A percentile compares a stretch with the other conserved stretches of the same genome.
These are phyloP conservation scores for Gallinago nigripennis DNA, from an alignment of 2,797 vertebrate species.

Conservation along the genomic window DNA sequence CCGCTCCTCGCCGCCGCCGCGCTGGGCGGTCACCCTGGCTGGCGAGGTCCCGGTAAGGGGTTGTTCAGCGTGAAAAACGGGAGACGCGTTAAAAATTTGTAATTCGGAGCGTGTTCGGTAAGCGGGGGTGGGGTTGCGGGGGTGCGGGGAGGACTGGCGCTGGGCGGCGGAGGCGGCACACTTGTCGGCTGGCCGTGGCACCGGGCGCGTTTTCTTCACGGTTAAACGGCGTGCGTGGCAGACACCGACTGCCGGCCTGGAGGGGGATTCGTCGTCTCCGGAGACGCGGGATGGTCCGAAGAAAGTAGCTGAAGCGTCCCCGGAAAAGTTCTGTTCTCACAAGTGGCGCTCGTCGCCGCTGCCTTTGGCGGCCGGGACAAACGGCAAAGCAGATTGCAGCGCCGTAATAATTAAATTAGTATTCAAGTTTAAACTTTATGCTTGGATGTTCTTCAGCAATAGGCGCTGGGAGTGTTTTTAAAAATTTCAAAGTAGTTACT, in stretches of 20 bases:
- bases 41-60: background rate
- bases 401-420: background rate
- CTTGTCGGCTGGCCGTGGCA: background rate
- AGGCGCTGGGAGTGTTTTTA: background rate
- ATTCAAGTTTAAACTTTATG: background rate
- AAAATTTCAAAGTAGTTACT: background rate
- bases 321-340: background rate
- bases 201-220: too few relatives aligned
- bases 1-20: background rate
- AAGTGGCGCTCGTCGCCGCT: rapidly evolving
- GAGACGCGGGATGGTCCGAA: too few relatives aligned
- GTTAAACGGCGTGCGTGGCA: rapidly evolving
- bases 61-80: background rate
- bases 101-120: background rate
- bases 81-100: rapidly evolving
- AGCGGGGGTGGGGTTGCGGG: background rate
- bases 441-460: background rate
- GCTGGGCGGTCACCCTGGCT: background rate
- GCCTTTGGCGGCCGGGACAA: background rate
- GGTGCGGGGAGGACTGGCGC: background rate
- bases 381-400: background rate
- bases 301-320: background rate
- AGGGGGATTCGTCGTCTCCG: rapidly evolving
- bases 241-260: rapidly evolving
- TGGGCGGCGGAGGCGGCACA: too few relatives aligned